A percentile compares a stretch with the other conserved stretches of the same genome.
Evolutionary conservation across 2,113 vertebrate species (phyloP).

Genomic region (Pelecanoides urinatrix): DNA sequence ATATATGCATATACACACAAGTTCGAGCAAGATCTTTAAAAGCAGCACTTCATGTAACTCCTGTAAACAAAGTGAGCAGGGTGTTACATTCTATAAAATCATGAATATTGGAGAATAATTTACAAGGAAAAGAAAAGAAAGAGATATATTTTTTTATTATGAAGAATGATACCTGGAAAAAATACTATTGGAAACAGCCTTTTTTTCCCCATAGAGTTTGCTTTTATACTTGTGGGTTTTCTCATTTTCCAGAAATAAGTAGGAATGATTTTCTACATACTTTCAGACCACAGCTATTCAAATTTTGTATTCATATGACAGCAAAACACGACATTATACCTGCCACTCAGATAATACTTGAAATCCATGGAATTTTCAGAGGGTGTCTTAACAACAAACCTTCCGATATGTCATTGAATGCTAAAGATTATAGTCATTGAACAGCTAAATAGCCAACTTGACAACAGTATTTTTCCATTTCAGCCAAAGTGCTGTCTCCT

Average conservation of each 20-base stretch:
- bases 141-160: background rate
- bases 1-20: background rate
- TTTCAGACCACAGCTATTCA: background rate
- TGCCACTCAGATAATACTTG: background rate
- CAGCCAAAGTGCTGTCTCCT: background rate
- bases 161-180: background rate
- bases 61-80: background rate
- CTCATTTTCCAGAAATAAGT: background rate
- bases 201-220: background rate
- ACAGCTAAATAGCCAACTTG: background rate
- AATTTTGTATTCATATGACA: background rate
- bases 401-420: background rate
- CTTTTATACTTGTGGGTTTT: background rate
- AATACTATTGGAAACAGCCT: background rate
- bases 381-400: background rate
- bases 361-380: background rate
- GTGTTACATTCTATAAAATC: background rate
- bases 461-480: conserved; percentile 18
- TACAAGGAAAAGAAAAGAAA: background rate
- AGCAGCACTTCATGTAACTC: background rate
- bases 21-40: background rate
- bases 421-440: background rate
- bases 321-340: background rate
- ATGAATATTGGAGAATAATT: background rate
- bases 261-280: background rate